Percentiles rank a stretch among this genome's conserved stretches.
These are phyloP conservation scores for Amiota minor DNA, from an alignment of 2,888 invertebrate species.

Conservation along the genomic window DNA sequence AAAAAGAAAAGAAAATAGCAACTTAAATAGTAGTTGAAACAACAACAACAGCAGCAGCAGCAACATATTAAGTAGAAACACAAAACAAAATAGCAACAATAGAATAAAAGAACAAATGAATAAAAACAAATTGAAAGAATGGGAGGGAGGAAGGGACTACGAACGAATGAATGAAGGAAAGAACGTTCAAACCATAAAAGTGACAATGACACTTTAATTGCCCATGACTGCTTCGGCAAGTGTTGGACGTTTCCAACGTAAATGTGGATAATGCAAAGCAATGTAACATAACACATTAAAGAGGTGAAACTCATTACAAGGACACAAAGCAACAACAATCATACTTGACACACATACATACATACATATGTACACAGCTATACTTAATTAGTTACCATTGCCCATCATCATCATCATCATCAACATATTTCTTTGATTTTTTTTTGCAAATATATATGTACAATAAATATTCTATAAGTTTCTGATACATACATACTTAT, in stretches of 20 bases:
- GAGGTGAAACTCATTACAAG: no score
- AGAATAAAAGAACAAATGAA: neutral
- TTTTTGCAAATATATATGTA: no score
- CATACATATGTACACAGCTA: no score
- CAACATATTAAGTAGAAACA: constrained; percentile 19
- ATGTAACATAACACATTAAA: no score
- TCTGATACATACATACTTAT: no score
- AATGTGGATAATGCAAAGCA: no score
- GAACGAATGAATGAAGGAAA: constrained; percentile 11
- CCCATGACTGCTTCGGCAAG: constrained; percentile 30
- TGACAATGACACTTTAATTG: constrained; percentile 43
- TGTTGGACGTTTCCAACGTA: neutral
- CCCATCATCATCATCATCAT: no score
- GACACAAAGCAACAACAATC: no score
- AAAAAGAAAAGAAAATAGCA: neutral
- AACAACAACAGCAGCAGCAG: constrained; percentile 17
- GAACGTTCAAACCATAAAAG: constrained; percentile 37
- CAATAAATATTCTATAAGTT: no score
- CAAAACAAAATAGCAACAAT: neutral
- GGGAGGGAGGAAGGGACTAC: neutral
- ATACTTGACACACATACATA: no score
- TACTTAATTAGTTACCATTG: no score
- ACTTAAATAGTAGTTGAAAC: neutral
- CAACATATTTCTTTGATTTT: no score
- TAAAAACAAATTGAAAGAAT: neutral